These are phyloP conservation scores for Schrankia costaestrigalis DNA, from an alignment of 2,888 invertebrate species.

Conservation along the genomic window DNA sequence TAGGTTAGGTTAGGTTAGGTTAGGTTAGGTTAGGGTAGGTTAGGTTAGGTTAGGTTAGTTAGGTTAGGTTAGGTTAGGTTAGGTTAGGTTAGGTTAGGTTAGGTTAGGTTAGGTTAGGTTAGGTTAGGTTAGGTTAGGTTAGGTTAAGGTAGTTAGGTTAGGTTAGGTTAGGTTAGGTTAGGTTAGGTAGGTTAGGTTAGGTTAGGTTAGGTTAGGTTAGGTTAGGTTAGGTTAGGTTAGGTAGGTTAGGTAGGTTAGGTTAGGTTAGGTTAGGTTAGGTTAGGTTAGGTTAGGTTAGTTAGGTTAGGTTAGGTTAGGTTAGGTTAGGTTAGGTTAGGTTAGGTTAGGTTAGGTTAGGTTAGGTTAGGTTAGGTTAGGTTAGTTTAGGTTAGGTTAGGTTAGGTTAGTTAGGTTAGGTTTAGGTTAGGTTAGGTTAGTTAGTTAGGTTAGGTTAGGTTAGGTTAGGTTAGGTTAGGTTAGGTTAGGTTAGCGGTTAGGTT, in stretches of 20 bases:
- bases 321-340: slow-evolving; percentile 17
- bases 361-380: slow-evolving; percentile 17
- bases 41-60: slow-evolving; percentile 14
- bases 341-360: slow-evolving; percentile 21
- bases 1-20: slow-evolving; percentile 23
- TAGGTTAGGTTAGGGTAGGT: slow-evolving; percentile 29
- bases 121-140: slow-evolving; percentile 17
- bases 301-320: slow-evolving; percentile 15
- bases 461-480: slow-evolving; percentile 23
- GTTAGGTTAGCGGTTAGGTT: too few species aligned
- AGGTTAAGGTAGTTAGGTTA: slow-evolving; percentile 18
- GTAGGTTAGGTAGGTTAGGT: slow-evolving; percentile 26
- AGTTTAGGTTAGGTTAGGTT: slow-evolving; percentile 13
- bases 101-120: slow-evolving; percentile 15
- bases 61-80: slow-evolving; percentile 10
- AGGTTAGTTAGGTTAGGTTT: slow-evolving; percentile 13
- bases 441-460: slow-evolving; percentile 17
- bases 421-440: slow-evolving; percentile 11
- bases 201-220: slow-evolving; percentile 27
- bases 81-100: slow-evolving; percentile 12
- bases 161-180: slow-evolving; percentile 33
- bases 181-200: slow-evolving; percentile 36
- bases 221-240: slow-evolving; percentile 34
- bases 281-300: slow-evolving; percentile 27
- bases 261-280: slow-evolving; percentile 25